A percentile compares a stretch with the other conserved stretches of the same genome.
Evolutionary conservation across 2,797 vertebrate species (phyloP).

Genomic region (Furcifer pardalis): DNA sequence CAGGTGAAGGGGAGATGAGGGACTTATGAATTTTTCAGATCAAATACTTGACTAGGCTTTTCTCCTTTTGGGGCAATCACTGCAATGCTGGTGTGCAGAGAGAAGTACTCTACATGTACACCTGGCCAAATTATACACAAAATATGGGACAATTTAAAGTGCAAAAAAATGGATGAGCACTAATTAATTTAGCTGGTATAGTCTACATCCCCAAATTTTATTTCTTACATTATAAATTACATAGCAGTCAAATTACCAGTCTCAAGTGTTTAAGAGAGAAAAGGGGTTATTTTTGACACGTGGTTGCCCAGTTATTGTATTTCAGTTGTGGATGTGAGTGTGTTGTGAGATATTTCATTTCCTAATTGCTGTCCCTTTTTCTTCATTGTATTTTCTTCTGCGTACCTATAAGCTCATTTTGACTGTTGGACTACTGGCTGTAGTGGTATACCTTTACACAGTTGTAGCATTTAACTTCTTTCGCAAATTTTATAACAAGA

Average conservation of each 20-base stretch:
- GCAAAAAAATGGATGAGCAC: neutral
- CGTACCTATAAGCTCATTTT: constrained; percentile 84
- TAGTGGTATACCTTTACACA: constrained; percentile 97
- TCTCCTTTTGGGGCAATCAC: neutral
- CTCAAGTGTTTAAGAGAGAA: neutral
- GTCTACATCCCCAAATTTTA: neutral
- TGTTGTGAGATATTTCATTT: neutral
- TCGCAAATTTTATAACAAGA: constrained; percentile 99
- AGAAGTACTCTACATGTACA: neutral
- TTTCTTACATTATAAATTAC: neutral
- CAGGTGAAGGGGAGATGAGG: neutral
- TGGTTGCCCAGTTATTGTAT: neutral
- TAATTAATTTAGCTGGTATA: neutral
- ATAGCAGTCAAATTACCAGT: neutral
- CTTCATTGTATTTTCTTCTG: neutral
- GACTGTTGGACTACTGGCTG: constrained; percentile 94
- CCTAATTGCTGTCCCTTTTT: neutral
- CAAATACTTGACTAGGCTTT: neutral
- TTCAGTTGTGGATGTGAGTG: neutral
- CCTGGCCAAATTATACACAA: neutral
- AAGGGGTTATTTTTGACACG: neutral
- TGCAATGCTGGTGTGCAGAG: neutral
- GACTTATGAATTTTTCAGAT: neutral
- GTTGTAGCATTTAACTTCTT: constrained; percentile 99
- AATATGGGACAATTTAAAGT: neutral